Conservation (phyloP, 92 coral and sea anemone genomes). For the Porites rus region DNA sequence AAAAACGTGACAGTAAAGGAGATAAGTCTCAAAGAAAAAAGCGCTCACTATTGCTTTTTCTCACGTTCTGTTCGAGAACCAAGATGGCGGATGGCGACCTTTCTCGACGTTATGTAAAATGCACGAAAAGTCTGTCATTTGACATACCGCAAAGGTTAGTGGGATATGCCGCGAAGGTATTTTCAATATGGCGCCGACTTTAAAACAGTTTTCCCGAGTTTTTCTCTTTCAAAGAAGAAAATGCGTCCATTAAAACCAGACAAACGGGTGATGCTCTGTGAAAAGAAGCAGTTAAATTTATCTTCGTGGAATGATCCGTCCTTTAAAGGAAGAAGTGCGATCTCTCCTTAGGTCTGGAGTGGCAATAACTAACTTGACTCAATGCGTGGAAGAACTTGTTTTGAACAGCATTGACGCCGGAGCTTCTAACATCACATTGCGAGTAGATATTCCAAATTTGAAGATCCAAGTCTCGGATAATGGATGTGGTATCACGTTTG, state of each 20-base stretch:
- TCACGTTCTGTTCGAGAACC: neutral
- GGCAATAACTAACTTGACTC: slow-evolving; percentile 87
- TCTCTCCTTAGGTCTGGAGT: slow-evolving; percentile 92
- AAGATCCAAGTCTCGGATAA: slow-evolving; percentile 89
- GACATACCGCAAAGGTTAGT: neutral
- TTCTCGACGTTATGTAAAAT: neutral
- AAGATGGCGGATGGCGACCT: slow-evolving; percentile 74
- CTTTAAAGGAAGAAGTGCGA: slow-evolving; percentile 82
- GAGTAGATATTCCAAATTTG: slow-evolving; percentile 81
- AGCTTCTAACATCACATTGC: slow-evolving; percentile 83
- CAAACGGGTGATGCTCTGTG: neutral
- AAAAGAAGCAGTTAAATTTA: neutral
- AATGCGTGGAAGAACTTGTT: slow-evolving; percentile 94
- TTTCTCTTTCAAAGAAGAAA: neutral
- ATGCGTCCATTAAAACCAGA: neutral
- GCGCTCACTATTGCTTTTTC: slow-evolving; percentile 5
- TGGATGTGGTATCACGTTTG: slow-evolving; percentile 80
- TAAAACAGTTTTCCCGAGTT: too few relatives aligned
- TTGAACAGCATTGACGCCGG: slow-evolving; percentile 95
- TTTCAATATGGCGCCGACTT: slow-evolving; percentile 34
- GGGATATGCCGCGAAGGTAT: neutral
- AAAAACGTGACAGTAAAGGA: neutral
- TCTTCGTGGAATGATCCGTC: slow-evolving; percentile 77
- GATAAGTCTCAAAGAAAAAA: neutral
- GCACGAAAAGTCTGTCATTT: neutral